Evolutionary conservation across 2,113 vertebrate species (phyloP), one percentile per base, ranked within the genome.

Genomic region (Odocoileus virginianus): DNA sequence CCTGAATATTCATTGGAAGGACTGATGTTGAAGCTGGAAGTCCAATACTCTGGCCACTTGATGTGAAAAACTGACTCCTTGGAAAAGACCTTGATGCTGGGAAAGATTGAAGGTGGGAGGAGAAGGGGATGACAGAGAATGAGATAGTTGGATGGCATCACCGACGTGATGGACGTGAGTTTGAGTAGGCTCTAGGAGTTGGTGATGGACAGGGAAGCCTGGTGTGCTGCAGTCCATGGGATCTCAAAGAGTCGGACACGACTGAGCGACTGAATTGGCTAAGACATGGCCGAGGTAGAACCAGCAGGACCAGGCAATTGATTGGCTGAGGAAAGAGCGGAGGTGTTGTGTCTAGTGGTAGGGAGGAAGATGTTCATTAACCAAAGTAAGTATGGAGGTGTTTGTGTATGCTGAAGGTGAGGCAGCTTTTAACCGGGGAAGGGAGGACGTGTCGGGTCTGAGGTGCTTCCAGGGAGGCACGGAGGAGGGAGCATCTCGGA

Each of bases 121-220:
- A 40, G 67, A 71, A 71, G 10, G n/a, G 67, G 67, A 71, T 0
- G 2, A 71, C n/a, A 6, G 10, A 40, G 67, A 19, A 71, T 71
- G n/a, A 71, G 67, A 40, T 6, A 11, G 10, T 12, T 71, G 5
- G n/a, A 40, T 23, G n/a, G n/a, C 67, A 40, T 71, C 67, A 71
- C 10, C 19, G 0, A 71, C 6, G 1, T 0, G 1, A 71, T 40
- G 67, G n/a, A 71, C n/a, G 3, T 40, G n/a, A 40, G 36, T 74
- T 74, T 74, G 67, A 74, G 21, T 74, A 74, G n/a, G 21, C 36
- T 74, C 19, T 74, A 36, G 67, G n/a, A 74, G 36, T 40, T 74
- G 10, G 36, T 74, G 36, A 74, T 40, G 36, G 21, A 40, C 21
- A 25, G 36, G 36, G 5, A 40, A 74, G 19, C 67, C 67, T 40